A percentile compares a stretch with the other conserved stretches of the same genome.
phyloP scores from a whole-genome alignment of 2,888 invertebrate species.

The Therioaphis trifolii region DNA sequence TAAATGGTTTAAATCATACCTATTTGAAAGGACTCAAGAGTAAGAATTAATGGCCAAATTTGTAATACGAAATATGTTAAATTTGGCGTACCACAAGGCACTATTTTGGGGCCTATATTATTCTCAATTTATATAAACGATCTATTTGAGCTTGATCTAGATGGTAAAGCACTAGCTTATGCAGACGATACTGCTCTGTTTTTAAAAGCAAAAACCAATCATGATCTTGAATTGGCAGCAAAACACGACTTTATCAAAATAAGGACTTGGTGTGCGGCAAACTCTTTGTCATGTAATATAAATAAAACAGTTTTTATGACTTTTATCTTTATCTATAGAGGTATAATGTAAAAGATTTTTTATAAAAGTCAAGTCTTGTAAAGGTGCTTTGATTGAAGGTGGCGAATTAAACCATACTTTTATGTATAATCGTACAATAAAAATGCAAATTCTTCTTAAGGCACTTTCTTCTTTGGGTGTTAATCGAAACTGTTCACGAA shows the following conservation, averaged over 20 bases:
- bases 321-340: too few species aligned
- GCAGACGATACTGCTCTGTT: neutral
- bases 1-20: neutral
- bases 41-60: neutral
- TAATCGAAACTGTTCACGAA: too few species aligned
- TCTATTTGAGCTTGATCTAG: neutral
- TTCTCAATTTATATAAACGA: constrained; percentile 17
- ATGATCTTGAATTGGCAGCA: too few species aligned
- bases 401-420: too few species aligned
- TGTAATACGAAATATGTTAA: neutral
- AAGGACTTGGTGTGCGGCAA: neutral
- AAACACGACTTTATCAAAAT: neutral
- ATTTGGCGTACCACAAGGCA: constrained; percentile 14
- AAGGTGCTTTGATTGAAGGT: too few species aligned
- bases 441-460: too few species aligned
- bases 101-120: neutral
- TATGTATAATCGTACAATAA: too few species aligned
- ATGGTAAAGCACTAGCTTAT: neutral
- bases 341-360: too few species aligned
- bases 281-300: neutral
- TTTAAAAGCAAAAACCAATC: neutral
- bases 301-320: constrained; percentile 1
- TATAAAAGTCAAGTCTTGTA: too few species aligned
- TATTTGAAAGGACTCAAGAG: neutral
- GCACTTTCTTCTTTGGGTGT: too few species aligned